These are phyloP conservation scores for Gyps fulvus DNA, from an alignment of 2,113 vertebrate genomes.

Conservation along the genomic window DNA sequence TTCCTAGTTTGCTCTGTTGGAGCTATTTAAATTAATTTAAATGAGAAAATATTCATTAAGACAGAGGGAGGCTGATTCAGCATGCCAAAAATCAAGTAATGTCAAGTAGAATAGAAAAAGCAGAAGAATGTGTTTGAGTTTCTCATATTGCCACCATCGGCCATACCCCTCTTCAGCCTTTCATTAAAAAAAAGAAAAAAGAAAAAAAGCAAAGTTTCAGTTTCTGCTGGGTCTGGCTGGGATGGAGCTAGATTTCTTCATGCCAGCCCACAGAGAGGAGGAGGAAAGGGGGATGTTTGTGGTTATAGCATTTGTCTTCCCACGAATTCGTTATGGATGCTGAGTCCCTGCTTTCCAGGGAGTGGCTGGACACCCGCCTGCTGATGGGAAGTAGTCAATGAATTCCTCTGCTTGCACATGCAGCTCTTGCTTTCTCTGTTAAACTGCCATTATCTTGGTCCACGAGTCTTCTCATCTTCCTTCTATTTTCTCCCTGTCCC, in stretches of 20 bases:
- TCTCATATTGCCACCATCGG: neutral
- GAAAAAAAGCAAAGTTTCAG: neutral
- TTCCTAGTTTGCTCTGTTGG: neutral
- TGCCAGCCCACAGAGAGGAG: neutral
- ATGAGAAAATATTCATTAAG: neutral
- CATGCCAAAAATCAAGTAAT: neutral
- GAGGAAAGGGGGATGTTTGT: neutral
- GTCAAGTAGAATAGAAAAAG: neutral
- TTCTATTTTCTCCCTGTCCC: neutral
- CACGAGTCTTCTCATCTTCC: neutral
- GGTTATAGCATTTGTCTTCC: neutral
- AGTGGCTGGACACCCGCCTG: neutral
- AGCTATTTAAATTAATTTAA: neutral
- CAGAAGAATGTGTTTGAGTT: neutral
- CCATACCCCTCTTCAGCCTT: neutral
- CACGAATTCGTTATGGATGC: accelerated
- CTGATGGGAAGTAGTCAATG: neutral
- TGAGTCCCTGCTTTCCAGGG: neutral
- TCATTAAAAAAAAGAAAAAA: neutral
- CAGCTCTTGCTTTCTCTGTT: neutral
- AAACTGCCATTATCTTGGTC: neutral
- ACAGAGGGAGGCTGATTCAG: neutral
- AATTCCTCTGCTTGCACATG: neutral
- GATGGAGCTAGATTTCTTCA: neutral
- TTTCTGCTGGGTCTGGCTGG: neutral